These are phyloP conservation scores for Peromyscus nudipes DNA, from an alignment of 2,797 vertebrate species.

Conservation along the genomic window DNA sequence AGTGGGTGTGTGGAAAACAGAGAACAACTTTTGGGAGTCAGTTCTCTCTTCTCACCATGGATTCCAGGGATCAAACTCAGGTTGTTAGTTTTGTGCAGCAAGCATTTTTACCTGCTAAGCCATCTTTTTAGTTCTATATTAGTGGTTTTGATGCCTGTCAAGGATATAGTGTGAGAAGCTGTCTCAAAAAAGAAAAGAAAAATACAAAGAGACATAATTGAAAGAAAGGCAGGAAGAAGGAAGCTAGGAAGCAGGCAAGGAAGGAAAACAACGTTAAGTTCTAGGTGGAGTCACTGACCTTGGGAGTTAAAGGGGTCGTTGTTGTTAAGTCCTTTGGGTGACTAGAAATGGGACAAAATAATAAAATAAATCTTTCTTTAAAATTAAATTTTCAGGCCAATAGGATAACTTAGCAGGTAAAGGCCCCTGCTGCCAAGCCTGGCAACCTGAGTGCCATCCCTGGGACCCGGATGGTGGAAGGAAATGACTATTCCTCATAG, in stretches of 20 bases:
- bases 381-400: neutral
- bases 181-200: neutral
- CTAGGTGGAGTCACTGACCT: neutral
- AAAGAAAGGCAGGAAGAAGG: neutral
- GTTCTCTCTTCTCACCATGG: neutral
- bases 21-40: neutral
- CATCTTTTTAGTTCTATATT: neutral
- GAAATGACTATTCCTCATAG: neutral
- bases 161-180: neutral
- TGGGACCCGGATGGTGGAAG: neutral
- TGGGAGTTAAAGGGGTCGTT: neutral
- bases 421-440: neutral
- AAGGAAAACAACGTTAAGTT: neutral
- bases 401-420: neutral
- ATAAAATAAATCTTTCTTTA: neutral
- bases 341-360: neutral
- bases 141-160: neutral
- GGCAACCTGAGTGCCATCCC: too few relatives aligned
- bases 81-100: neutral
- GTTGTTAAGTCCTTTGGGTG: neutral
- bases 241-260: neutral
- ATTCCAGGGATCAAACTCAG: neutral
- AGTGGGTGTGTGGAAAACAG: neutral
- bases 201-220: neutral
- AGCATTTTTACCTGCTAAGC: neutral